A percentile compares a stretch with the other conserved stretches of the same genome.
Conservation (phyloP, 2,113 vertebrate genomes). For the Apistogramma diplotaenia region DNA sequence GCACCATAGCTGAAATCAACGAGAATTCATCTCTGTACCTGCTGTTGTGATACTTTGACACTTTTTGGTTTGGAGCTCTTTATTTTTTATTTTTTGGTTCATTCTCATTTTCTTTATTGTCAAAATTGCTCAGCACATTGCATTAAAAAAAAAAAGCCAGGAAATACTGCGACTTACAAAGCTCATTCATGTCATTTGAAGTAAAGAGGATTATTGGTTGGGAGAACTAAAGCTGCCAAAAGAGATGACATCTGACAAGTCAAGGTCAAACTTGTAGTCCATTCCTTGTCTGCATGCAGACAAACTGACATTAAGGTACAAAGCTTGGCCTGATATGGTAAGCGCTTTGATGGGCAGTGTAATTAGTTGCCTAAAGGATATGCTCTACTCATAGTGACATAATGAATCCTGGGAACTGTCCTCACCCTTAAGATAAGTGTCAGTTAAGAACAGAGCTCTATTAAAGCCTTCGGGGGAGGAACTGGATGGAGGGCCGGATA, state of each 20-base stretch:
- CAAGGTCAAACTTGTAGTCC: conserved; percentile 50
- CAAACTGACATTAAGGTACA: conserved; percentile 32
- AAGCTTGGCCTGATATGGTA: conserved; percentile 29
- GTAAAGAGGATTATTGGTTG: conserved; percentile 39
- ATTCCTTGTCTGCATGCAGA: conserved; percentile 25
- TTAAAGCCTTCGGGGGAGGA: conserved; percentile 40
- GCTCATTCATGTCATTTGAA: conserved; percentile 14
- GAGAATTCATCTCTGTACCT: conserved; percentile 20
- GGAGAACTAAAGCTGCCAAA: conserved; percentile 27
- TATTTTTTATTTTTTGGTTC: neutral
- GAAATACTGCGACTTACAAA: neutral
- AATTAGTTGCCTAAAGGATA: conserved; percentile 66
- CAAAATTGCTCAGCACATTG: neutral
- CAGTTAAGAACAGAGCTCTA: conserved; percentile 55
- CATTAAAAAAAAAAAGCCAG: neutral
- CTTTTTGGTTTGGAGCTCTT: neutral
- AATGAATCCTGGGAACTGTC: conserved; percentile 53
- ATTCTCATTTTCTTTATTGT: neutral
- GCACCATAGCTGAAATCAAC: conserved; percentile 9
- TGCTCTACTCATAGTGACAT: conserved; percentile 53
- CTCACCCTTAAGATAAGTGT: conserved; percentile 57
- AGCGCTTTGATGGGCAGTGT: conserved; percentile 54
- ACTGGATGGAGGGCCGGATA: neutral
- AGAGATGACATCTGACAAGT: conserved; percentile 33
- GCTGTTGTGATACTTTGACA: neutral